phyloP scores from a whole-genome alignment of 1,140 invertebrate species.

The Platorchestia sp. region DNA sequence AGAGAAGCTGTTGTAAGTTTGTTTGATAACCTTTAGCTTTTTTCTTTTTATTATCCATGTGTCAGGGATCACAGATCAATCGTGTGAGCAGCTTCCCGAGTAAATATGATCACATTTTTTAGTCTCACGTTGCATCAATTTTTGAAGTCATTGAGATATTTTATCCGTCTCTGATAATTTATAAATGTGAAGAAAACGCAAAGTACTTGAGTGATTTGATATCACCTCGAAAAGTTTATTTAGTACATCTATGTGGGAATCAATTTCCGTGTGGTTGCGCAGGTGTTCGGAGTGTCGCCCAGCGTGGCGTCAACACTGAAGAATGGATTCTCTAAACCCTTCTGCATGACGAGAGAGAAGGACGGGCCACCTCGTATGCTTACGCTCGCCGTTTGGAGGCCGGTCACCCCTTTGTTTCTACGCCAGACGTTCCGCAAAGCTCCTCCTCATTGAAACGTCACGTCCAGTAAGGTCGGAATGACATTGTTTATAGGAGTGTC shows the following conservation, averaged over 20 bases:
- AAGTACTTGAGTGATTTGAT: too few relatives aligned
- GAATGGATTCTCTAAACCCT: background rate
- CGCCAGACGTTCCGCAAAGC: conserved; percentile 1
- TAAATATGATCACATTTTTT: background rate
- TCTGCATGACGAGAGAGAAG: conserved; percentile 27
- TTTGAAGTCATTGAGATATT: background rate
- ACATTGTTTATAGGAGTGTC: background rate
- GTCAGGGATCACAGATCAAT: background rate
- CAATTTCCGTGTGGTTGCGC: background rate
- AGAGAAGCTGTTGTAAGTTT: background rate
- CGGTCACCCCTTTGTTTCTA: background rate
- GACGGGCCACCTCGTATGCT: conserved; percentile 38
- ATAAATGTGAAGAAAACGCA: background rate
- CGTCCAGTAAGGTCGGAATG: background rate
- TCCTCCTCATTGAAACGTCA: background rate
- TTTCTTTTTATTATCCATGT: background rate
- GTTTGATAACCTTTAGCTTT: background rate
- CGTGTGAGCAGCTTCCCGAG: background rate
- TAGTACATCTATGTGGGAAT: background rate
- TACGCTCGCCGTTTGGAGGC: background rate
- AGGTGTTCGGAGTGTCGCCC: conserved; percentile 61
- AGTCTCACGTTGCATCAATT: background rate
- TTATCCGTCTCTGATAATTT: background rate
- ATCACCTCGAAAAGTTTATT: too few relatives aligned
- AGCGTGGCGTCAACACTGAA: conserved; percentile 58